Evolutionary conservation across 1,140 invertebrate genomes (phyloP), one percentile per base, ranked within the genome.

Genomic region (Danaus plexippus): DNA sequence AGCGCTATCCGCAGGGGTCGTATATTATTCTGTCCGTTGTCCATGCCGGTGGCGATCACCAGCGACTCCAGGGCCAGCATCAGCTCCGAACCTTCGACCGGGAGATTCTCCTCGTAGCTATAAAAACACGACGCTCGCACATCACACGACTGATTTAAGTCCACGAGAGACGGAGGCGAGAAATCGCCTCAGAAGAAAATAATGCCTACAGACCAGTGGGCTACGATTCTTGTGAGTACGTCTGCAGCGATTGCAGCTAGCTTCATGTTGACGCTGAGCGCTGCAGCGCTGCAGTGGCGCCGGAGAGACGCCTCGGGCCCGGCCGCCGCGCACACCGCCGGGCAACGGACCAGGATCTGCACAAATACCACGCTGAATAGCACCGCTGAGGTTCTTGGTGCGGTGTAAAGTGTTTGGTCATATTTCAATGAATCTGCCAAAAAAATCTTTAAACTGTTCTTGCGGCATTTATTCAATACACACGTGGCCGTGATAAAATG

Each of bases 31-130:
- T 72, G 78, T 57, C 60, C 73, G 42, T 74, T 64, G 1, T 69
- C 61, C 1, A 64, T 66, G 0, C 83, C 80, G 1, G 94, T 79
- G 1, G 93, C 76, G n/a, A 94, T 88, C 9, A 94, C 91, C 12
- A 94, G 73, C 6, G 92, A 92, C 77, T 95, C 92, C 9, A 94
- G 78, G 18, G 90, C 90, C 43, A 90, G 85, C 61, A 92, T 90
- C 4, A 92, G 81, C 63, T 92, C 89, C 1, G 89, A 87, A n/a
- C 89, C 89, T 55, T 89, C 88, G 10, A 90, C 89, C 32, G 91
- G 90, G 11, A 92, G 71, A 42, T 83, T 85, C 80, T 93, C 92
- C 73, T 91, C 88, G 58, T 92, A 93, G 67, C 92, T 93, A 58
- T 22, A 62, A 71, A 42, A 44, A 55, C 40, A 32, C 7, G 15